These are phyloP conservation scores for Dipodomys stephensi DNA, from an alignment of 2,113 vertebrate genomes.

Conservation along the genomic window DNA sequence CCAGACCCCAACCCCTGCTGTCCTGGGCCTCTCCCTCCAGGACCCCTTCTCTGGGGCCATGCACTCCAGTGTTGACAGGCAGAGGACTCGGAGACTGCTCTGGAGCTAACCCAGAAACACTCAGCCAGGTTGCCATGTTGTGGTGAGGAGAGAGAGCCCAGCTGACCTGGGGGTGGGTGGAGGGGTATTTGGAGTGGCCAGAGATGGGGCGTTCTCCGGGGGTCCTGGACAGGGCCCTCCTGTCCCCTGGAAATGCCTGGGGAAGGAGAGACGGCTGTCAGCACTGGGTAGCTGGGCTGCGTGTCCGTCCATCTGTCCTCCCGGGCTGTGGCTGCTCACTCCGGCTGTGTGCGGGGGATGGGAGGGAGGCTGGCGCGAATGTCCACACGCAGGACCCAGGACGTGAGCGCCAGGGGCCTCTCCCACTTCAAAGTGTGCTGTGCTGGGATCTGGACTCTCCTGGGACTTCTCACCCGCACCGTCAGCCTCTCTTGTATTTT, in stretches of 20 bases:
- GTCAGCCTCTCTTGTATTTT: rapidly evolving
- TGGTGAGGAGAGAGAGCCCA: background rate
- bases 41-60: no score
- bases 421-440: background rate
- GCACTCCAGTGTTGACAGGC: no score
- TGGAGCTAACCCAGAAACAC: no score
- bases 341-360: background rate
- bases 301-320: background rate
- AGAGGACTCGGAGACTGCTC: background rate
- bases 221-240: background rate
- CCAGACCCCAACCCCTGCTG: no score
- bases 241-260: background rate
- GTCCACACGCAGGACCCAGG: background rate
- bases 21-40: no score
- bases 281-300: background rate
- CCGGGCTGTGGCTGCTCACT: background rate
- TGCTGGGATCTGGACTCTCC: background rate
- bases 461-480: rapidly evolving
- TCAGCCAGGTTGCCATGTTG: background rate
- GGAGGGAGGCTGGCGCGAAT: background rate
- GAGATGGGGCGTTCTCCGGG: background rate
- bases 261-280: background rate
- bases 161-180: background rate
- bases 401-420: background rate
- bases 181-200: rapidly evolving